Base-by-base conservation (phyloP, 2,113 vertebrate species). In the Charina bottae region DNA sequence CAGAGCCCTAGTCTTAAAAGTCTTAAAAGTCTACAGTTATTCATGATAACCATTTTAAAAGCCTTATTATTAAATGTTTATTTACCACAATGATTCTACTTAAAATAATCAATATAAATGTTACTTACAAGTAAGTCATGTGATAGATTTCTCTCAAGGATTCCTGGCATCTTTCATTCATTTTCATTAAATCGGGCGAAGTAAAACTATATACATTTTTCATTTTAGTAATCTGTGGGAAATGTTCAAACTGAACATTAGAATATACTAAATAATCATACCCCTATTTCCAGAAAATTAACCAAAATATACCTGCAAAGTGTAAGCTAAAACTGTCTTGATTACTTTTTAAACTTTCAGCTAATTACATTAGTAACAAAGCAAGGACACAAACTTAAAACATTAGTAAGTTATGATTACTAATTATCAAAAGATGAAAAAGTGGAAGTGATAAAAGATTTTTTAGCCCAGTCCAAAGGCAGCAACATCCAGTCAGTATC, bases 81-180 rank as follows among this genome's bases (percentile, higher is more conserved):
- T 10, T 83, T 15, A 49, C 86, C 62, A 95, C 94, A 96, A 92
- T 54, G 95, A 95, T 92, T 0, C 1, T 86, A 92, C 37, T 94
- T 94, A 95, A 64, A 42, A 93, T n/a, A 96, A 93, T 26, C 60
- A 92, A 95, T 58, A 28, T 94, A 94, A 95, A 68, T 92, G 11
- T 90, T 95, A 95, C 99, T 99, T 97, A 99, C 99, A 99, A 96
- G 88, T 99, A 99, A 89, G 99, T 99, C 98, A 99, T 99, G 94
- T 99, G 99, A 96, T 99, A 99, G 95, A 99, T 99, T 98, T 99
- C 99, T 97, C 98, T 98, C 94, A 99, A 96, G 92, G 99, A 99
- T 95, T 99, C 99, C 78, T 99, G 98, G 93, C 98, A 99, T 96
- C 98, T 98, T 97, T 99, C 98, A 95, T 99, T 99, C 98, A 99